Evolutionary conservation across 2,888 invertebrate species (phyloP), one percentile per base, ranked within the genome.

Genomic region (Gastrophysa polygoni): DNA sequence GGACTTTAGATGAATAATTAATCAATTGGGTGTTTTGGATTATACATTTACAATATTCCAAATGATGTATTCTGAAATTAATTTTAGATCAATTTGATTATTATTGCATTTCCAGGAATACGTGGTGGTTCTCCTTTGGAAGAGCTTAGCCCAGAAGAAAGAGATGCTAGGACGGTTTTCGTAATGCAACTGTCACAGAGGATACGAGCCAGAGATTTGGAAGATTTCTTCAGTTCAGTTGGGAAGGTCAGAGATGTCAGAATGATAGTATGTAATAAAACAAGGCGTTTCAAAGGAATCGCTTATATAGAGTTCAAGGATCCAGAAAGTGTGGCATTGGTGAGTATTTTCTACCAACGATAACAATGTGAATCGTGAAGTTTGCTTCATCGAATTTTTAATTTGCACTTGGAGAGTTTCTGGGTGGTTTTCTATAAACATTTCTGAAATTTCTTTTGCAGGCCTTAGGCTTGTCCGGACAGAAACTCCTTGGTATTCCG

Each of bases 251-350:
- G 96, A 73, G 99, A 99, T 84, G 99, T 99, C 17, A 88, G 98
- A 75, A 89, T 99, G 73, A 99, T 99, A 61, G 97, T 97, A 59
- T 99, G 99, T 83, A 98, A 98, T 82, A 98, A 98, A 83, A 99
- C 99, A 0, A 89, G 98, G 77, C 85, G 98, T 70, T 98, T 98
- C 77, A 99, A 99, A 83, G 99, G 99, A 48, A 98, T 99, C 74
- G 95, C 98, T n/a, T 99, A 99, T 79, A 96, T 99, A 63, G 99
- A 99, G 83, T 99, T 99, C 80, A 92, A 93, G 82, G 98, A 98
- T 84, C 93, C 96, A 0, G 98, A 98, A 83, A 96, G 97, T 67
- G 98, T 99, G 7, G 92, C 97, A 62, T 84, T 98, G 84, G 93
- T 93, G 82, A 87, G 88, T 83, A 59, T 43, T 17, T 21, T 49